Percentiles rank a stretch among this genome's conserved stretches.
phyloP scores from a whole-genome alignment of 2,888 invertebrate species.

The Eumerus sabulonum region DNA sequence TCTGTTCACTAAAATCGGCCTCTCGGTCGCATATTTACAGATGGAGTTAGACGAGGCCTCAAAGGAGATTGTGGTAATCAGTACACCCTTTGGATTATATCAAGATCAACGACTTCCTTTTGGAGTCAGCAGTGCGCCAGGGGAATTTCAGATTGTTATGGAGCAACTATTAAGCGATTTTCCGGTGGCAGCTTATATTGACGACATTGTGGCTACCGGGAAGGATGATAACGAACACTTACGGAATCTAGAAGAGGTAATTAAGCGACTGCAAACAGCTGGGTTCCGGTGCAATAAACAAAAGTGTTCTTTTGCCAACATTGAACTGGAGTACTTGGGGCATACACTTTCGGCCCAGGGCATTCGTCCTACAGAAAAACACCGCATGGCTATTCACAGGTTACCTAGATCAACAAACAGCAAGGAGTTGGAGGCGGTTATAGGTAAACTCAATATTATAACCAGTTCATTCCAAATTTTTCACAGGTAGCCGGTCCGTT shows the following conservation, averaged over 20 bases:
- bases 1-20: conserved; percentile 54
- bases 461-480: conserved; percentile 61
- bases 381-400: conserved; percentile 33
- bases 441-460: conserved; percentile 63
- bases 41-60: conserved; percentile 41
- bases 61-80: conserved; percentile 53
- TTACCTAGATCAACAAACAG: neutral
- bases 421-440: conserved; percentile 39
- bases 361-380: conserved; percentile 47
- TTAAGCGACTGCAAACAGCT: conserved; percentile 21
- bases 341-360: conserved; percentile 48
- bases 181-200: conserved; percentile 44
- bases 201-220: conserved; percentile 63
- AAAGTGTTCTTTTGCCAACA: conserved; percentile 47
- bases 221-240: conserved; percentile 44
- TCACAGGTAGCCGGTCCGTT: conserved; percentile 49
- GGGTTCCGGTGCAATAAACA: conserved; percentile 42
- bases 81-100: conserved; percentile 57
- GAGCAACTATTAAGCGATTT: conserved; percentile 45
- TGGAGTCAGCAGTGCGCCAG: conserved; percentile 46
- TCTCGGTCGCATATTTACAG: conserved; percentile 49
- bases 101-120: conserved; percentile 54
- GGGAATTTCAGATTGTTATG: conserved; percentile 58
- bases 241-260: conserved; percentile 19
- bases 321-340: conserved; percentile 58